phyloP scores from a whole-genome alignment of 2,888 invertebrate genomes.

The Anarsia innoxiella region DNA sequence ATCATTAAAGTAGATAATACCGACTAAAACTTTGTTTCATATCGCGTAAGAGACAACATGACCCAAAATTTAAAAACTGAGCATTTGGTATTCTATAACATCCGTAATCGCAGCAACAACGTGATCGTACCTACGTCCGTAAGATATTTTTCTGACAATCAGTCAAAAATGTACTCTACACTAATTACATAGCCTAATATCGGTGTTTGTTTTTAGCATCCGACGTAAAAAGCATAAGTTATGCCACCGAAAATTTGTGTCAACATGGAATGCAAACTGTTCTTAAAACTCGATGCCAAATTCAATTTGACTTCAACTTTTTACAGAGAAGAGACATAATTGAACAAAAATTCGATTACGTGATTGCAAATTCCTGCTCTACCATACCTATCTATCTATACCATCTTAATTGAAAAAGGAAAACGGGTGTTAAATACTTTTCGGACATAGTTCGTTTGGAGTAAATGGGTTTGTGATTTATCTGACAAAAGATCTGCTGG shows the following conservation, averaged over 20 bases:
- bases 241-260: too few relatives aligned
- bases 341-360: conserved; percentile 39
- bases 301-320: too few relatives aligned
- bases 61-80: conserved; percentile 3
- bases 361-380: conserved; percentile 37
- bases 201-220: conserved; percentile 1
- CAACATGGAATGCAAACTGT: too few relatives aligned
- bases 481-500: too few relatives aligned
- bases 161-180: conserved; percentile 5
- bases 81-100: conserved; percentile 7
- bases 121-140: not conserved
- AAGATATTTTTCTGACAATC: not conserved
- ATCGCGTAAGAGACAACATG: too few relatives aligned
- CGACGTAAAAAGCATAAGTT: too few relatives aligned
- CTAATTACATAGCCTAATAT: conserved; percentile 9
- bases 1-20: too few relatives aligned
- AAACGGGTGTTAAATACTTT: conserved; percentile 11
- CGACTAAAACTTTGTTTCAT: too few relatives aligned
- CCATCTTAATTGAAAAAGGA: conserved; percentile 19
- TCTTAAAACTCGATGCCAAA: too few relatives aligned
- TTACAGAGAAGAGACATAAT: conserved; percentile 21
- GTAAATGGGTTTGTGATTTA: conserved; percentile 14
- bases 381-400: too few relatives aligned
- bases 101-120: conserved; percentile 2
- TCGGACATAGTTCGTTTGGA: conserved; percentile 12